Evolutionary conservation across 23 tunicate genomes (phyloP), one percentile per base, ranked within the genome.

Genomic region (Styela clava): DNA sequence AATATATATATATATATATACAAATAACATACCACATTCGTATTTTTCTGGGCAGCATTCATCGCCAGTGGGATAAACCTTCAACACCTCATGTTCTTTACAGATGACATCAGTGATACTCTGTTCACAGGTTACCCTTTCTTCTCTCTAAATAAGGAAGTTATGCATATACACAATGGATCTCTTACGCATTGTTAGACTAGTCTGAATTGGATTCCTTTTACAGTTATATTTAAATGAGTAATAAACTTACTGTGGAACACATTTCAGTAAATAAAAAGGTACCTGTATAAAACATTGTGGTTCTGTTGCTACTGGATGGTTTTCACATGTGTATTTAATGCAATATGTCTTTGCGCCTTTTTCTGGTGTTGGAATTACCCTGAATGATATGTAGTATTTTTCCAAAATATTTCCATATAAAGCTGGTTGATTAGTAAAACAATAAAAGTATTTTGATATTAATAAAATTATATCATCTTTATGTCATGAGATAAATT

Each of bases 21-120:
- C n/a, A n/a, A n/a, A n/a, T n/a, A 64, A 52, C 71, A 65, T 79
- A 85, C 89, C 72, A 68, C 89, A 85, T 22, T 85, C 76, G 33
- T 70, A 85, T 65, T 78, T 71, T 7, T 79, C 74, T 78, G 89
- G 89, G 33, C 89, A 85, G 67, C 89, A 85, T 56, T 82, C 62
- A 61, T 85, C 83, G 24, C 80, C 82, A 5, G 89, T 85, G 31
- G 64, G 37, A 26, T 61, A 62, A 44, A 36, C 69, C 19, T 63
- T 78, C 26, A 85, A 79, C 30, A 33, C 36, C 52, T 79, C 84
- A 52, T 52, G 81, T 0, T 76, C 81, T 44, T 44, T 76, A 52
- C 81, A 76, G 1, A 44, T 76, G 9, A 76, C 65, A 24, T 76
- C 64, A 18, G 22, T 44, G 52, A 76, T 76, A 52, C 44, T 76